A percentile compares a stretch with the other conserved stretches of the same genome.
Conservation (phyloP, 2,888 invertebrate species). For the Maniola hyperantus region DNA sequence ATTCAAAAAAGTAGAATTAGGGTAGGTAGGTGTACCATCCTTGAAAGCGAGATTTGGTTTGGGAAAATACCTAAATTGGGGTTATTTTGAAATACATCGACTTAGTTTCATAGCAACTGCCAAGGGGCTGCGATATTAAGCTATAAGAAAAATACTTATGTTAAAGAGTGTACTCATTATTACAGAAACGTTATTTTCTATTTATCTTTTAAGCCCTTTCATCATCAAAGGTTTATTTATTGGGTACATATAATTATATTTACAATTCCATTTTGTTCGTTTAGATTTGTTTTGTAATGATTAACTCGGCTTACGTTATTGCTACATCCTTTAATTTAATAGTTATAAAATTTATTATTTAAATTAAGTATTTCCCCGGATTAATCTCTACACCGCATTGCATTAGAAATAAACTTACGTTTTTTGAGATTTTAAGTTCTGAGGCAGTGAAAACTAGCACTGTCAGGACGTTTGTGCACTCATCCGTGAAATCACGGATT, state of each 20-base stretch:
- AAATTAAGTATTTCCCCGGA: no score
- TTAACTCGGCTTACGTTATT: not conserved
- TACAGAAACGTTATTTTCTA: constrained; percentile 4
- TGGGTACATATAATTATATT: not conserved
- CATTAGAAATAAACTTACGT: no score
- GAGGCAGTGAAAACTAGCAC: no score
- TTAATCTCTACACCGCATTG: no score
- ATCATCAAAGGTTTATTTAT: not conserved
- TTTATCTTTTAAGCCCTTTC: not conserved
- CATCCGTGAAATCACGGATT: no score
- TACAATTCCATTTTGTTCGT: not conserved
- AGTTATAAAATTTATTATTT: no score
- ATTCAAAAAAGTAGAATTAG: no score
- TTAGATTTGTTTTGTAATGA: not conserved
- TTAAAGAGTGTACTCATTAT: not conserved
- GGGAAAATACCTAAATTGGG: constrained; percentile 15
- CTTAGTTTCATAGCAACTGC: constrained; percentile 26
- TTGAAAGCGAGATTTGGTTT: not conserved
- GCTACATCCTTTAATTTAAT: not conserved
- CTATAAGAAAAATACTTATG: not conserved
- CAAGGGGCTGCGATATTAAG: constrained; percentile 5
- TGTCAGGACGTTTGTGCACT: no score
- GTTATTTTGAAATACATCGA: constrained; percentile 50
- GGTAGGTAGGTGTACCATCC: no score
- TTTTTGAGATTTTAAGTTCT: no score